Percentiles rank a stretch among this genome's conserved stretches.
These are phyloP conservation scores for Caenorhabditis sulstoni DNA, from an alignment of 2,888 invertebrate species.

Conservation along the genomic window DNA sequence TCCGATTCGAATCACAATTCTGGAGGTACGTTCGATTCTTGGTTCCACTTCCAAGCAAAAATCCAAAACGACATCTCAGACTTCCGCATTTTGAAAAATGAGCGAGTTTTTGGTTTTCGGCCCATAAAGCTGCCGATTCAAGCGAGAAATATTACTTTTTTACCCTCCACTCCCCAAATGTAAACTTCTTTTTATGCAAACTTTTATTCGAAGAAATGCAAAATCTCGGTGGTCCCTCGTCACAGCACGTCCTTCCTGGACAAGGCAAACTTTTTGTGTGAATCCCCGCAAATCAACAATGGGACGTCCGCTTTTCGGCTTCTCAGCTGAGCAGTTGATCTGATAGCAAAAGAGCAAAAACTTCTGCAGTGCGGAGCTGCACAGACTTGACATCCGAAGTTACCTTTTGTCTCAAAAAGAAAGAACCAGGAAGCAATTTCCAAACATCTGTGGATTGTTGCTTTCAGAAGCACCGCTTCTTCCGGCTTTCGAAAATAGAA, in stretches of 20 bases:
- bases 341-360: constrained; percentile 9
- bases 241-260: constrained; percentile 28
- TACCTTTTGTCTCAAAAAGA: constrained; percentile 38
- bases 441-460: constrained; percentile 34
- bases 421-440: constrained; percentile 20
- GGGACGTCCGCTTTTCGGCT: constrained; percentile 11
- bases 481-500: constrained; percentile 33
- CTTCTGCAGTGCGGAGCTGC: not conserved
- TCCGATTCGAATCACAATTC: constrained; percentile 42
- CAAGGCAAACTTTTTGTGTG: constrained; percentile 37
- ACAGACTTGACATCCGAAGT: constrained; percentile 7
- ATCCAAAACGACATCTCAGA: not conserved
- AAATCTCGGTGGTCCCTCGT: constrained; percentile 34
- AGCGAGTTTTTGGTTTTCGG: not conserved
- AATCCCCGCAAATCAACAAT: constrained; percentile 49
- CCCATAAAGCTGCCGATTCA: constrained; percentile 3
- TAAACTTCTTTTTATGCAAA: constrained; percentile 51
- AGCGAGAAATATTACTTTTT: constrained; percentile 46
- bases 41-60: not conserved
- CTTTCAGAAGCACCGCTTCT: not conserved
- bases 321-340: constrained; percentile 43
- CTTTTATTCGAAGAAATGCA: constrained; percentile 42
- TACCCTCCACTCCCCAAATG: constrained; percentile 25
- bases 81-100: constrained; percentile 10
- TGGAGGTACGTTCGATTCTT: constrained; percentile 16